Conservation (phyloP, 2,797 vertebrate species). For the Hypotaenidia okinawae region DNA sequence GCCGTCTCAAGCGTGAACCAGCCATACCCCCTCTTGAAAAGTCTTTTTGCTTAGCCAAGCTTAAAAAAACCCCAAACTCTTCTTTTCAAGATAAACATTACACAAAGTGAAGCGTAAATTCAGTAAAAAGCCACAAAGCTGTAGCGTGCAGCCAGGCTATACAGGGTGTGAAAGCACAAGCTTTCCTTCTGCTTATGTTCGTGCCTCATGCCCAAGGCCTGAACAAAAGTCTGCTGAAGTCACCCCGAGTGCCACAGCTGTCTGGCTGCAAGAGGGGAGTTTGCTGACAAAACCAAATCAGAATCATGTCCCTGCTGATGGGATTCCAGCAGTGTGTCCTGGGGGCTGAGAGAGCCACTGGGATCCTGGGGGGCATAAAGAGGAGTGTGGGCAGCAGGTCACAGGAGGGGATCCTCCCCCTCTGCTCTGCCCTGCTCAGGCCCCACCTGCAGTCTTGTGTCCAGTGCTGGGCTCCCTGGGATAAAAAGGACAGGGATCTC, state of each 20-base stretch:
- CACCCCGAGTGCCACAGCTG: not conserved
- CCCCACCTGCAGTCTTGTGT: too few species aligned
- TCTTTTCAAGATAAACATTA: slow-evolving; percentile 13
- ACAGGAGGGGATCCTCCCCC: too few species aligned
- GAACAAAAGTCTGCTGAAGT: not conserved
- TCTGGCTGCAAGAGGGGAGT: not conserved
- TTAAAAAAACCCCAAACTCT: not conserved
- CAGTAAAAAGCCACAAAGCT: not conserved
- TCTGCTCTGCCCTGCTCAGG: too few species aligned
- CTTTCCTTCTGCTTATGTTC: not conserved
- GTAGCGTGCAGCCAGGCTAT: not conserved
- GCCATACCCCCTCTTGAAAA: slow-evolving; percentile 12
- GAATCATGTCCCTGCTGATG: not conserved
- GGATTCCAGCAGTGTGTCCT: not conserved
- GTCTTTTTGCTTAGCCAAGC: slow-evolving; percentile 10
- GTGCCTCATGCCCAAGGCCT: not conserved
- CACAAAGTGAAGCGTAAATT: not conserved
- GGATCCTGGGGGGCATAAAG: too few species aligned
- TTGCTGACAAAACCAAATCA: not conserved
- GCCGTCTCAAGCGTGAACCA: not conserved
- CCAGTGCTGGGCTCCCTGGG: too few species aligned
- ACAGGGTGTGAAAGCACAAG: not conserved
- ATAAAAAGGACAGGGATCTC: too few species aligned
- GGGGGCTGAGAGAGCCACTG: too few species aligned
- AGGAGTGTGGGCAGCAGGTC: too few species aligned